Percentiles rank a stretch among this genome's conserved stretches.
Conservation (phyloP, 2,888 invertebrate genomes). For the Erebia palarica region DNA sequence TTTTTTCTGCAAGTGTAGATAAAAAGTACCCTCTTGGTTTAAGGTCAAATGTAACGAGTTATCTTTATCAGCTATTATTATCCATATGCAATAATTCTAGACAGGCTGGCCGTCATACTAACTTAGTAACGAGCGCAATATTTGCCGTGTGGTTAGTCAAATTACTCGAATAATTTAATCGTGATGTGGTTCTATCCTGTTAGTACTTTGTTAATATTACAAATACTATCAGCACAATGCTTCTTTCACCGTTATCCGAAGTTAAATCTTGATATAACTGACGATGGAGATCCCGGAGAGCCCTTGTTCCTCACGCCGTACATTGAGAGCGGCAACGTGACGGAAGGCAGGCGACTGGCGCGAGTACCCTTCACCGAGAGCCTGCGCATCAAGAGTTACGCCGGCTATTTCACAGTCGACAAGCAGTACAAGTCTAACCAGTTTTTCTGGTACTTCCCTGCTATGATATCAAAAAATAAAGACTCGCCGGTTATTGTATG, state of each 20-base stretch:
- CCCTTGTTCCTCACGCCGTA: conserved; percentile 90
- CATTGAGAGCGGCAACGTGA: conserved; percentile 86
- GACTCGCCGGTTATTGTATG: conserved; percentile 89
- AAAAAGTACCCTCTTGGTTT: neutral
- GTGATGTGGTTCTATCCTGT: conserved; percentile 51
- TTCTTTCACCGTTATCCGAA: conserved; percentile 66
- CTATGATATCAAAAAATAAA: conserved; percentile 78
- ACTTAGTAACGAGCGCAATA: neutral
- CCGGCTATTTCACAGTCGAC: conserved; percentile 94
- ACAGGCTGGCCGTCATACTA: neutral
- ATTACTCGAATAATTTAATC: neutral
- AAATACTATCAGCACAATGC: conserved; percentile 52
- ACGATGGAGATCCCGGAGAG: conserved; percentile 69
- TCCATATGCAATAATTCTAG: neutral
- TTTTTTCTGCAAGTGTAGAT: too few relatives aligned
- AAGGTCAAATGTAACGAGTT: neutral
- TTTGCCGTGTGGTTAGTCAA: neutral
- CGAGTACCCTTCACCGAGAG: conserved; percentile 83
- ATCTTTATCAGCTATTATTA: neutral
- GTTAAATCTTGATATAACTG: conserved; percentile 56
- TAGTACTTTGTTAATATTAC: conserved; percentile 49
- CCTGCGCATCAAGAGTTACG: conserved; percentile 85
- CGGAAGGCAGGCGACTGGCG: conserved; percentile 83
- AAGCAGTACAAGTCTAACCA: conserved; percentile 89
- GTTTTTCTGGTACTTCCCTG: conserved; percentile 96